Conservation (phyloP, 2,888 invertebrate genomes). For the Celastrina argiolus region DNA sequence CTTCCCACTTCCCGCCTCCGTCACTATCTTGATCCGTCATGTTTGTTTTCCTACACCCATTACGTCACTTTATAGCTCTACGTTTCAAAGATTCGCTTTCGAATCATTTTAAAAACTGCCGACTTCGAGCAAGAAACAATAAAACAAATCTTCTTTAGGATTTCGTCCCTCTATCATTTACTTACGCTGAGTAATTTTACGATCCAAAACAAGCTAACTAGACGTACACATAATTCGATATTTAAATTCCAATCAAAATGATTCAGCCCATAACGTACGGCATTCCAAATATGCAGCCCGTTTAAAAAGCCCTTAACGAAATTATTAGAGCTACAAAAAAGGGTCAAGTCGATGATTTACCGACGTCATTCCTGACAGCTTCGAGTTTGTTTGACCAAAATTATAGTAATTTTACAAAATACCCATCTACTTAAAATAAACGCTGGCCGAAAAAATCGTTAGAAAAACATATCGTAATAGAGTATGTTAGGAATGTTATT, state of each 20-base stretch:
- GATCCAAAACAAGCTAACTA: neutral
- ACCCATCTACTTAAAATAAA: constrained; percentile 72
- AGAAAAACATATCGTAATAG: constrained; percentile 55
- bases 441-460: constrained; percentile 50
- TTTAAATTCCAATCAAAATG: constrained; percentile 20
- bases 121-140: neutral
- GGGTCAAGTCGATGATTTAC: constrained; percentile 70
- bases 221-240: constrained; percentile 8
- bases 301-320: constrained; percentile 75
- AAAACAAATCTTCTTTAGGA: neutral
- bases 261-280: constrained; percentile 63
- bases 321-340: constrained; percentile 71
- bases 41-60: constrained; percentile 31
- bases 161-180: neutral
- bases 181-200: neutral
- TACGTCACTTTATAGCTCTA: neutral
- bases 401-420: constrained; percentile 76
- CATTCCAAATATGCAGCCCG: constrained; percentile 68
- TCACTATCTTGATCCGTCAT: constrained; percentile 28
- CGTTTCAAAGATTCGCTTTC: neutral
- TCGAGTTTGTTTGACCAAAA: constrained; percentile 72
- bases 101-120: neutral
- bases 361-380: constrained; percentile 73
- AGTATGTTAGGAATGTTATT: constrained; percentile 55
- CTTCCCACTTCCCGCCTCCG: constrained; percentile 44